Conservation (phyloP, 1,140 invertebrate species). For the Penaeus japonicus region DNA sequence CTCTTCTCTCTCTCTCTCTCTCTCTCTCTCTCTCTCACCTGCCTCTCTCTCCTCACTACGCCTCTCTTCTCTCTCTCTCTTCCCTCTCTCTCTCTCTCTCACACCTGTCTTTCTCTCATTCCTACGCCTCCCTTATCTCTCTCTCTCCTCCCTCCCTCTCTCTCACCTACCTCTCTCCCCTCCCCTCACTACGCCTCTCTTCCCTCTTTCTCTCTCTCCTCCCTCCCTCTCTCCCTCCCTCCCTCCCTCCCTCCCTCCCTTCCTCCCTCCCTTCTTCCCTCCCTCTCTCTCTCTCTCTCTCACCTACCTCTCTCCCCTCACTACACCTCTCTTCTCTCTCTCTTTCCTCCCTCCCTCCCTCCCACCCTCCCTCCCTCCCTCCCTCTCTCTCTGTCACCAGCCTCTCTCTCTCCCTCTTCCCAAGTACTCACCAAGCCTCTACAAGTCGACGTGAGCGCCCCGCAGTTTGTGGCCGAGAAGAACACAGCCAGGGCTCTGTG, state of each 20-base stretch:
- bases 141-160: not conserved
- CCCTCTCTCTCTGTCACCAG: conserved; percentile 10
- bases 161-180: not conserved
- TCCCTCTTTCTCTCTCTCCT: conserved; percentile 17
- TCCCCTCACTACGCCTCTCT: no score
- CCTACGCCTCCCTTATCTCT: not conserved
- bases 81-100: not conserved
- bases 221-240: not conserved
- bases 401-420: not conserved
- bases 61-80: not conserved
- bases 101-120: not conserved
- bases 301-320: not conserved
- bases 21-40: not conserved
- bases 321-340: not conserved
- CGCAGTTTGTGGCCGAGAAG: no score
- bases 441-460: no score
- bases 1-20: not conserved
- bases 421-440: no score
- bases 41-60: no score
- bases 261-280: not conserved
- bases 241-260: not conserved
- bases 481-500: no score
- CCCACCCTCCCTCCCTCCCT: not conserved
- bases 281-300: not conserved
- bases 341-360: not conserved